phyloP scores from a whole-genome alignment of 2,797 vertebrate genomes.

The Onychomys leucogaster region DNA sequence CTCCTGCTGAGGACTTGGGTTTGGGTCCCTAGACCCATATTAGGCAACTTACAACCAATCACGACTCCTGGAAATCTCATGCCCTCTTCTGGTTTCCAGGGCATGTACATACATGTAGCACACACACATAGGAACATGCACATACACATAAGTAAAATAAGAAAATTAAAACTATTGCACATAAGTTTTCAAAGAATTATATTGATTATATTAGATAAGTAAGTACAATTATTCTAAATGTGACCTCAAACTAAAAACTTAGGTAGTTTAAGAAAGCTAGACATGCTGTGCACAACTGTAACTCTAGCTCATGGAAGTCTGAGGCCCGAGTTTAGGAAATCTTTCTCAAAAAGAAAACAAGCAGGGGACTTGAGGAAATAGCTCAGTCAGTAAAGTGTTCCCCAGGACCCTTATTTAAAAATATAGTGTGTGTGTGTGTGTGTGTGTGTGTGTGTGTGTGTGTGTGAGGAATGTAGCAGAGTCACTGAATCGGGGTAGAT shows the following conservation, averaged over 20 bases:
- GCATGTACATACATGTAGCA: neutral
- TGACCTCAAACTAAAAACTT: slow-evolving; percentile 37
- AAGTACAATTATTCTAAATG: neutral
- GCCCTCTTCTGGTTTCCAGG: neutral
- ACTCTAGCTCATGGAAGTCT: neutral
- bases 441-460: neutral
- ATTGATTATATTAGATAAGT: neutral
- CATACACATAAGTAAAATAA: neutral
- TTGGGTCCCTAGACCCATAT: neutral
- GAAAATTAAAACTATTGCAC: neutral
- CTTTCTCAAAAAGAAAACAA: neutral
- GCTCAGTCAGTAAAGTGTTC: neutral
- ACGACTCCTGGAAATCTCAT: neutral
- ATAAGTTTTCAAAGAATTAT: slow-evolving; percentile 7
- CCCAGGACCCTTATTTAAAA: neutral
- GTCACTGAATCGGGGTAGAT: neutral
- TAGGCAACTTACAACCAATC: neutral
- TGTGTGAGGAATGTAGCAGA: neutral
- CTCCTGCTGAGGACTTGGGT: neutral
- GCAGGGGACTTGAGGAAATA: neutral
- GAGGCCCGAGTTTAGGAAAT: neutral
- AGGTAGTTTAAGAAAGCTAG: slow-evolving; percentile 29
- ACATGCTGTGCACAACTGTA: neutral
- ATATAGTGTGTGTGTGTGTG: too few species aligned
- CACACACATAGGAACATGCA: neutral